Evolutionary conservation across 2,888 invertebrate species (phyloP).

Genomic region (Leptogaster cylindrica): DNA sequence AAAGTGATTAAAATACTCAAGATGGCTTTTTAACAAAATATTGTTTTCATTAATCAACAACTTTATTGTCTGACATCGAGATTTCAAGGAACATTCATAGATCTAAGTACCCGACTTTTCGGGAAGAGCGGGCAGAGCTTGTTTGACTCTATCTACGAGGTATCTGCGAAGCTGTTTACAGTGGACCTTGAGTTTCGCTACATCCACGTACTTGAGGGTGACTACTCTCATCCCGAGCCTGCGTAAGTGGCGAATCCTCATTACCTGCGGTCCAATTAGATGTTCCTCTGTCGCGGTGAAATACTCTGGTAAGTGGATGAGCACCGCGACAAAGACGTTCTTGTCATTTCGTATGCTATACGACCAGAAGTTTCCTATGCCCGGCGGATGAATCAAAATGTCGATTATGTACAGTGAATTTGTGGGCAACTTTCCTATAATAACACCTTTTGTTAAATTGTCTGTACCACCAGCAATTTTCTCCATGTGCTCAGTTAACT

Average conservation of each 20-base stretch:
- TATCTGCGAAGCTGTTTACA: conserved; percentile 64
- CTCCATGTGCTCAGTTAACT: conserved; percentile 62
- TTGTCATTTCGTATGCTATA: conserved; percentile 62
- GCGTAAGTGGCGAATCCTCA: conserved; percentile 69
- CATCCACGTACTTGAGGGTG: conserved; percentile 65
- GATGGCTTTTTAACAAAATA: not conserved
- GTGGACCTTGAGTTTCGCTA: conserved; percentile 65
- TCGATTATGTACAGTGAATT: conserved; percentile 69
- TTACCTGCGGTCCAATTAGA: conserved; percentile 69
- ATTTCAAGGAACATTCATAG: not conserved
- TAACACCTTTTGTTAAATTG: conserved; percentile 64
- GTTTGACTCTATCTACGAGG: conserved; percentile 62
- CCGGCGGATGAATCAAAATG: conserved; percentile 65
- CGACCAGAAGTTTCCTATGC: conserved; percentile 61
- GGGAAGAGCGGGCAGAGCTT: conserved; percentile 51
- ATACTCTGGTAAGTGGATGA: conserved; percentile 72
- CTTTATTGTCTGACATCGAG: conserved; percentile 2
- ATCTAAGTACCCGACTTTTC: not conserved
- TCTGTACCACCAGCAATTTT: conserved; percentile 62
- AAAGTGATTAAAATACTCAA: not conserved
- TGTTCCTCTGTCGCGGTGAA: conserved; percentile 66
- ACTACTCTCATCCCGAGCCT: conserved; percentile 70
- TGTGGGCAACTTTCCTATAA: conserved; percentile 65
- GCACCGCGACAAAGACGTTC: conserved; percentile 65
- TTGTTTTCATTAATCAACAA: conserved; percentile 1